Conservation (phyloP, 2,888 invertebrate species). For the Aplocera efformata region DNA sequence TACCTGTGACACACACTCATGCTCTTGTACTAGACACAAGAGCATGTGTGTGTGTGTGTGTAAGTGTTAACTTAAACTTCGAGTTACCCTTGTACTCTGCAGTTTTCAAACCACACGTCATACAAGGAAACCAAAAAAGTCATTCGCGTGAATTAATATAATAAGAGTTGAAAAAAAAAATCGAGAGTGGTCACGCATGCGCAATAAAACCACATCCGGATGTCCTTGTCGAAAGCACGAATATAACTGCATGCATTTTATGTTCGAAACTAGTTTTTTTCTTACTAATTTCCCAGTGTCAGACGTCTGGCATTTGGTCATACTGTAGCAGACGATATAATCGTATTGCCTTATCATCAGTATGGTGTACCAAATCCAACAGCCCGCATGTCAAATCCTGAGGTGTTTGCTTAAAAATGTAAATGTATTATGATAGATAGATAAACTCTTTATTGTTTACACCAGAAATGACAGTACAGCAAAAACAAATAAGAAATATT, state of each 20-base stretch:
- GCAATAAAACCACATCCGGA: constrained; percentile 34
- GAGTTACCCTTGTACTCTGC: neutral
- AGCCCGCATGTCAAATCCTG: too few species aligned
- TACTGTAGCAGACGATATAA: too few species aligned
- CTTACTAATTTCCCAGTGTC: constrained; percentile 3
- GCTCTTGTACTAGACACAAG: too few species aligned
- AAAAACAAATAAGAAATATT: too few species aligned
- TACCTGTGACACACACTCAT: too few species aligned
- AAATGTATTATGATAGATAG: too few species aligned
- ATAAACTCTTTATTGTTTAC: too few species aligned
- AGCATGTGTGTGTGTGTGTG: too few species aligned
- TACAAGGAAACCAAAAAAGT: constrained; percentile 17
- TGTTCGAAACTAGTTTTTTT: neutral
- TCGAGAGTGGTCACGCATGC: constrained; percentile 19
- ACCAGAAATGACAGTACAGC: too few species aligned
- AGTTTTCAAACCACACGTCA: constrained; percentile 3
- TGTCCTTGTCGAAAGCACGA: constrained; percentile 44
- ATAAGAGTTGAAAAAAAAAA: constrained; percentile 16
- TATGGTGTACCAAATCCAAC: neutral
- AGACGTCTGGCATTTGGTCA: too few species aligned
- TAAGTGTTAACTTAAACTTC: neutral
- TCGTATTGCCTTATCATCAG: neutral
- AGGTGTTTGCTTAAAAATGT: too few species aligned
- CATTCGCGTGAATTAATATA: constrained; percentile 6
- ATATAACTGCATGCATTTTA: constrained; percentile 21